Evolutionary conservation across 2,797 vertebrate species (phyloP), one percentile per base, ranked within the genome.

Genomic region (Typhlichthys eigenmanni): DNA sequence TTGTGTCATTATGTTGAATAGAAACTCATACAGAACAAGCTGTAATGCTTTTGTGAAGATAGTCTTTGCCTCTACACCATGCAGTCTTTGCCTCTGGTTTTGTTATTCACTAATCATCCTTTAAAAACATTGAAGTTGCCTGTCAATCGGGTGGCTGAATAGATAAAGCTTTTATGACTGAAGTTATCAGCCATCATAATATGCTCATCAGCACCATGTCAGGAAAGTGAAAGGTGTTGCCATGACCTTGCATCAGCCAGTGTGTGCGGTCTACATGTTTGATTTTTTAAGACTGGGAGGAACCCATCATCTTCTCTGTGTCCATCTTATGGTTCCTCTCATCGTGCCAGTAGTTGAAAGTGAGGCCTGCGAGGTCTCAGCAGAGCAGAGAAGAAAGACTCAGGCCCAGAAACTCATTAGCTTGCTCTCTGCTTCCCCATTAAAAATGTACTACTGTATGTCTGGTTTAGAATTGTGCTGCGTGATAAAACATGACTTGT

Each of bases 181-280:
- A 29, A 4, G 24, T 29, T 77, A 83, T 80, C 32, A 57, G 46
- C 64, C 47, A 55, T 82, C 73, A 4, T 71, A 70, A 82, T 85
- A 29, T 74, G 65, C 79, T 79, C 70, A 63, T 68, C 67, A 71
- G 62, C 51, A 1, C 59, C 59, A 38, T 38, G 68, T 78, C 68
- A 74, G 51, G 81, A 76, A 72, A 80, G 69, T 62, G 34, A 58
- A 75, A 85, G 65, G 71, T 68, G 54, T 89, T 88, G 87, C 83
- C 50, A 54, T 54, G 72, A 69, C 68, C 69, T 91, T 88, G 78
- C 87, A 80, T 89, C 87, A 88, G 73, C 78, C 75, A 47, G 73
- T 69, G 24, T 69, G 76, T 83, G 76, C 79, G 68, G 77, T 87
- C 82, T 82, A 64, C 78, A 84, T 24, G 14, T 38, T 76, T 72